A percentile compares a stretch with the other conserved stretches of the same genome.
phyloP scores from a whole-genome alignment of 1,140 invertebrate genomes.

The Neoseiulus cucumeris region DNA sequence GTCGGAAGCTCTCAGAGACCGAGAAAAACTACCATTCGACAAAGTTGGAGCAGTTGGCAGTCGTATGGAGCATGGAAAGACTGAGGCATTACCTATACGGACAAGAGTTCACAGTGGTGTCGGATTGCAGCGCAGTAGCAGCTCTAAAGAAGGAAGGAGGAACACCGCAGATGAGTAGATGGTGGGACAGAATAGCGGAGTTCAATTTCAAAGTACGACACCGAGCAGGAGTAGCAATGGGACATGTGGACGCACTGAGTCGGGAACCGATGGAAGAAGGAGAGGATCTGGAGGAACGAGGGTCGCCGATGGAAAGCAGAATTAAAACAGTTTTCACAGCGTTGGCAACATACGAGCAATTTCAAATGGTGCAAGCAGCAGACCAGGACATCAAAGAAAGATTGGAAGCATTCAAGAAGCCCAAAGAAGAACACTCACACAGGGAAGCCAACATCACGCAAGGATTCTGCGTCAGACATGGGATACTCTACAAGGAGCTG shows the following conservation, averaged over 20 bases:
- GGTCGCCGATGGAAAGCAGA: background rate
- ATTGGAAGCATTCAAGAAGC: background rate
- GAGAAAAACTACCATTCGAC: constrained; percentile 13
- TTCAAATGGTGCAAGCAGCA: background rate
- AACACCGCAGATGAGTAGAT: constrained; percentile 11
- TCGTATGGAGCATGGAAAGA: constrained; percentile 27
- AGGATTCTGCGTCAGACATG: background rate
- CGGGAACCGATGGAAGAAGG: background rate
- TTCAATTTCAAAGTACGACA: background rate
- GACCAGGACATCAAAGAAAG: background rate
- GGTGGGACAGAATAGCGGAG: background rate
- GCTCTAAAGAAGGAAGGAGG: background rate
- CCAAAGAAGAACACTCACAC: background rate
- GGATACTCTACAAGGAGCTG: background rate
- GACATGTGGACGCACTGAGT: background rate
- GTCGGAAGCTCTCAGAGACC: constrained; percentile 15
- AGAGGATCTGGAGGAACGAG: background rate
- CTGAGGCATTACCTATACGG: constrained; percentile 32
- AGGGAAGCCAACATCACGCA: background rate
- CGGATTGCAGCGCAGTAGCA: constrained; percentile 10
- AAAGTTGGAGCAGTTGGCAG: constrained; percentile 19
- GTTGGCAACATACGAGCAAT: background rate
- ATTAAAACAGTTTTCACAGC: background rate
- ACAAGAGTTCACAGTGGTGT: constrained; percentile 12
- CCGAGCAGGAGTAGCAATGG: background rate